Conservation (phyloP, 2,797 vertebrate species). For the Falco rusticolus region DNA sequence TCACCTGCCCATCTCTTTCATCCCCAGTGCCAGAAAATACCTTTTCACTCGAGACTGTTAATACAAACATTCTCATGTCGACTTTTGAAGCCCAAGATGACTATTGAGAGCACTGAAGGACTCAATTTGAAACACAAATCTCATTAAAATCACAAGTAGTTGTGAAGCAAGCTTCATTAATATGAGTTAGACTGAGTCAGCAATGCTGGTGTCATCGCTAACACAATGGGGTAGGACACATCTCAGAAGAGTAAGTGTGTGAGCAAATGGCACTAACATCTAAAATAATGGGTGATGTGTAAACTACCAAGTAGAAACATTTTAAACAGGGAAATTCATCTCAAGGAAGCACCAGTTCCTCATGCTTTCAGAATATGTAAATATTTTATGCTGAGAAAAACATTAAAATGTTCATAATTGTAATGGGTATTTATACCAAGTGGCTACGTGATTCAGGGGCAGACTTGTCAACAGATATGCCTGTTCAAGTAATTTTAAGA, state of each 20-base stretch:
- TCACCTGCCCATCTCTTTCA: not conserved
- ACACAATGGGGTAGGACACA: not conserved
- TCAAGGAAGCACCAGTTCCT: not conserved
- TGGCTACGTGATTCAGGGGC: not conserved
- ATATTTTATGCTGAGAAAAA: not conserved
- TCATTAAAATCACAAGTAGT: not conserved
- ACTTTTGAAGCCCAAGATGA: not conserved
- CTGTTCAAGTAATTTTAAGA: not conserved
- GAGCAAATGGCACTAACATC: not conserved
- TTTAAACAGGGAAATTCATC: not conserved
- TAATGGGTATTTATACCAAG: not conserved
- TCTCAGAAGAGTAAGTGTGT: not conserved
- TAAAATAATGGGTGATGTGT: not conserved
- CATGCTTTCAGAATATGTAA: not conserved
- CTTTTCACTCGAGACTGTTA: not conserved
- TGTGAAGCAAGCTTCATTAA: not conserved
- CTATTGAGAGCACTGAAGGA: not conserved
- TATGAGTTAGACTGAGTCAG: not conserved
- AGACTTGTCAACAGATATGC: rapidly evolving
- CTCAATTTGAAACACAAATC: not conserved
- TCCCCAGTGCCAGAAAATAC: not conserved
- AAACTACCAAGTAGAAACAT: not conserved
- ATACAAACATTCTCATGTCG: not conserved
- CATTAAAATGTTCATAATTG: not conserved
- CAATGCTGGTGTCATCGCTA: not conserved